A percentile compares a stretch with the other conserved stretches of the same genome.
Evolutionary conservation across 1,140 invertebrate genomes (phyloP).

Genomic region (Theocolax elegans): DNA sequence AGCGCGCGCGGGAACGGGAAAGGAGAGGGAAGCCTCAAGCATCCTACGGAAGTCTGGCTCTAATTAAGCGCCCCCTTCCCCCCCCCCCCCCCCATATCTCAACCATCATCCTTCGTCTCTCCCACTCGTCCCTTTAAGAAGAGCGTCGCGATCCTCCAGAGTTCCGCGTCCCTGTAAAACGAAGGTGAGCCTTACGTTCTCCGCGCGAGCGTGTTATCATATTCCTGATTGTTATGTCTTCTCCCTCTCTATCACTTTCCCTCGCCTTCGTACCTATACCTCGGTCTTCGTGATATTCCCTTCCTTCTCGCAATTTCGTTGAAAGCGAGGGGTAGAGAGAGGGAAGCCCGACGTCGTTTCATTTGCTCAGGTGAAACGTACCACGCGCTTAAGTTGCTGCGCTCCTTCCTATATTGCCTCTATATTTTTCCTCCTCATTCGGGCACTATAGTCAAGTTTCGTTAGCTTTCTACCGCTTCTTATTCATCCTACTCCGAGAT

Average conservation of each 20-base stretch:
- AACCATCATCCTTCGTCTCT: constrained; percentile 66
- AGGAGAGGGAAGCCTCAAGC: constrained; percentile 66
- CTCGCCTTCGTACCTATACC: too few relatives aligned
- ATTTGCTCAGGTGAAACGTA: constrained; percentile 24
- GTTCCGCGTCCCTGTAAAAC: constrained; percentile 63
- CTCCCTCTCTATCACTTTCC: constrained; percentile 21
- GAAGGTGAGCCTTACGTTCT: constrained; percentile 53
- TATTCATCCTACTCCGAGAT: constrained; percentile 17
- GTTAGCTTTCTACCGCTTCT: neutral
- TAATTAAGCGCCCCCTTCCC: constrained; percentile 65
- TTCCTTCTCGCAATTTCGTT: constrained; percentile 35
- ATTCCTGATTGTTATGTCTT: constrained; percentile 66
- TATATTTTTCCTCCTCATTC: too few relatives aligned
- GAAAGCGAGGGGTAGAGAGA: too few relatives aligned
- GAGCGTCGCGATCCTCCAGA: constrained; percentile 54
- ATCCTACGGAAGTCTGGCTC: constrained; percentile 67
- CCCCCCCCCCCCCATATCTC: constrained; percentile 45
- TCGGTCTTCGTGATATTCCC: too few relatives aligned
- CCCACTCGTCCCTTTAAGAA: constrained; percentile 42
- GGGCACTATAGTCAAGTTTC: too few relatives aligned
- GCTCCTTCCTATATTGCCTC: too few relatives aligned
- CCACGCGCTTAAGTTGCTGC: too few relatives aligned
- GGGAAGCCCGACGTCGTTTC: constrained; percentile 21
- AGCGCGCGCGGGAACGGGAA: constrained; percentile 54
- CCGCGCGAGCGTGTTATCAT: constrained; percentile 57